Percentiles rank a stretch among this genome's conserved stretches.
Conservation (phyloP, 37 sponge, comb jelly and placozoan genomes). For the Bolinopsis microptera region DNA sequence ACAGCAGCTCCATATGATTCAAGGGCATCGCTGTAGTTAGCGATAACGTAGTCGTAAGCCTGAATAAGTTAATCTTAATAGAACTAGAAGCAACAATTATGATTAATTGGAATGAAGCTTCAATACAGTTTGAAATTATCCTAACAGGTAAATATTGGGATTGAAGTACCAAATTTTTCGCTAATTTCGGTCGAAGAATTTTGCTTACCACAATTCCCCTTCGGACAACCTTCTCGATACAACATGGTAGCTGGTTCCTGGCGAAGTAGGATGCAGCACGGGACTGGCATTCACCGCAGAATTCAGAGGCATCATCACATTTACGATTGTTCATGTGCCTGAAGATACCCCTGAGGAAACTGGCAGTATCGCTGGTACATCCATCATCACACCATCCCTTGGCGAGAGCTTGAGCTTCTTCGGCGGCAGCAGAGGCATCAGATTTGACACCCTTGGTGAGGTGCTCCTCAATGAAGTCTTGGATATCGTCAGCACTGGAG, state of each 20-base stretch:
- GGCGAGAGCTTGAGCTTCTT: not conserved
- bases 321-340: not conserved
- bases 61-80: too few species aligned
- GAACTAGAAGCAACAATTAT: too few species aligned
- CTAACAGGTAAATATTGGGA: too few species aligned
- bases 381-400: not conserved
- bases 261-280: not conserved
- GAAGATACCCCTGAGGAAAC: slow-evolving; percentile 6
- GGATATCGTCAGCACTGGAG: not conserved
- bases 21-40: too few species aligned
- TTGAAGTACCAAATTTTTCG: too few species aligned
- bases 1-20: too few species aligned
- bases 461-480: not conserved
- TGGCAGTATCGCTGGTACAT: not conserved
- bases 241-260: not conserved
- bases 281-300: not conserved
- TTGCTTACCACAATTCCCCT: not conserved
- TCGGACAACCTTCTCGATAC: not conserved
- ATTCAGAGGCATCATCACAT: not conserved
- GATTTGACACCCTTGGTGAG: not conserved
- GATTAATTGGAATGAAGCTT: too few species aligned
- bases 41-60: too few species aligned
- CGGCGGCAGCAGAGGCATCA: not conserved
- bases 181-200: too few species aligned
- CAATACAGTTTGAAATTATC: too few species aligned